Evolutionary conservation across 2,888 invertebrate genomes (phyloP), one percentile per base, ranked within the genome.

Genomic region (Steromphala cineraria): DNA sequence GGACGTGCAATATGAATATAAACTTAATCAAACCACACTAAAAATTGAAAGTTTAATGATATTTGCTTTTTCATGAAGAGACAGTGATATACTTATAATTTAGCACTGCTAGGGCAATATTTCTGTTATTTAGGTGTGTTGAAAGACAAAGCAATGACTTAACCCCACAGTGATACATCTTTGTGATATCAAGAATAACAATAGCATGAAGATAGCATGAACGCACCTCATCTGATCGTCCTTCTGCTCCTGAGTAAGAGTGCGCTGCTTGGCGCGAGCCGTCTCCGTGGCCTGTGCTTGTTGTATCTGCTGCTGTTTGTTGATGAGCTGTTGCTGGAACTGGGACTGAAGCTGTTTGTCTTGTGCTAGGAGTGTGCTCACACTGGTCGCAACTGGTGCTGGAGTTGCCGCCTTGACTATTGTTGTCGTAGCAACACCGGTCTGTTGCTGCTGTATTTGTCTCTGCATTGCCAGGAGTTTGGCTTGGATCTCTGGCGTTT

Each of bases 401-500:
- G 75, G 75, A 40, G 75, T 75, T 21, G 81, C 53, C 8, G 79
- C 17, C 0, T 78, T 40, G 7, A 80, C 53, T 13, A 81, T 62
- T 5, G 81, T 74, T 10, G 83, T 75, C 15, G 81, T 40, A 13
- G 46, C 46, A 46, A 5, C 46, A 2, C 84, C 77, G 40, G 83
- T 81, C 40, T 86, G 88, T 79, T 89, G 88, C 75, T 87, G 88
- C 74, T 88, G 89, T 82, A 92, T 90, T 85, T 92, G 97, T 76
- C 96, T 95, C 93, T 98, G 98, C 89, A 98, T 95, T 89, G 97
- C 97, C 62, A 98, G 94, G 75, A 98, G 94, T 92, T 98, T 98
- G 91, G 98, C 97, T 93, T 98, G 97, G 85, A 98, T 97, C 94
- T 98, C 98, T 0, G 98, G 98, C 92, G 97, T 97, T 31, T 98